Base-by-base conservation (phyloP, 1,140 invertebrate genomes). In the Drosophila guanche region DNA sequence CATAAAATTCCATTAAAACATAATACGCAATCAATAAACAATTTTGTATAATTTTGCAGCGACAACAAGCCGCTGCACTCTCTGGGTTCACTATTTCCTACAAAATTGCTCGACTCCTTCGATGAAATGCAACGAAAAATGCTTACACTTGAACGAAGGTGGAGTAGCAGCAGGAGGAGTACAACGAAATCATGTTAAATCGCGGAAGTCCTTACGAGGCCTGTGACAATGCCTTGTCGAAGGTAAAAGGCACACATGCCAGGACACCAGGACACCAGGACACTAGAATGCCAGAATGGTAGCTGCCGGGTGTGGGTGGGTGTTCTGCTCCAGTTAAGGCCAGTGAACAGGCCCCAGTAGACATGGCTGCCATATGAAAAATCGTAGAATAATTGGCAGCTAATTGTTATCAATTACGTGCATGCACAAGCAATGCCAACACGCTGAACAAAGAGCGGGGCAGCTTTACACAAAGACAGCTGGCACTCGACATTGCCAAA, bases 371-470 rank as follows among this genome's bases (percentile, higher is more conserved):
- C 10, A 37, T 45, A 75, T 73, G 72, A 79, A 79, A 79, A 83
- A 83, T 83, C 66, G 77, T 59, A 83, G 69, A 86, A 86, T 86
- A 86, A 86, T 83, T 86, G 81, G 61, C 76, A 83, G 72, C 83
- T 86, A 86, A 86, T 86, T 86, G 79, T 86, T 86, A 76, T 73
- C 81, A 83, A 86, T 86, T 86, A 83, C 73, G 52, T 23, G 54
- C 60, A 54, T 53, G 61, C 65, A 8, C 4, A 12, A 37, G 33
- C 33, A 3, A 12, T 37, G 10, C 10, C 7, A 4, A 37, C 33
- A 37, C 33, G 10, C 29, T 33, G 2, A 69, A 69, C 56, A 54
- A 42, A 20, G 16, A 1, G 16, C 16, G 16, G 25, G 41, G 29
- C 12, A 56, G 27, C 27, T 20, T 20, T 20, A 20, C 16, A 20